phyloP scores from a whole-genome alignment of 2,797 vertebrate species.

The Eleutherodactylus coqui region DNA sequence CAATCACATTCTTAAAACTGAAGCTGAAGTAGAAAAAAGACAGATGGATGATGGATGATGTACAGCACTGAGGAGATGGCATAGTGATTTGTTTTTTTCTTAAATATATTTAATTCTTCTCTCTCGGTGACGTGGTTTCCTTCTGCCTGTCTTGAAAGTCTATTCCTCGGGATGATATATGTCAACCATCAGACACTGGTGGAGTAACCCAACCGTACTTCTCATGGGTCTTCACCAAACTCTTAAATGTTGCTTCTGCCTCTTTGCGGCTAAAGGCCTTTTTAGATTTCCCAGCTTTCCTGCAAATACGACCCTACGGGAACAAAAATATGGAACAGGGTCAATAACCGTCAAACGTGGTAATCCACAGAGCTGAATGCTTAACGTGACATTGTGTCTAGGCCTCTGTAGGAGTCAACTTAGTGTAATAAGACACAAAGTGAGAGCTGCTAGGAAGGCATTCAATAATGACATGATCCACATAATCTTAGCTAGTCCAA shows the following conservation, averaged over 20 bases:
- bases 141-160: conserved; percentile 52
- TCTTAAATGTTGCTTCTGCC: conserved; percentile 99
- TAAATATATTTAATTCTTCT: conserved; percentile 62
- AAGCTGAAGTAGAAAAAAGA: conserved; percentile 83
- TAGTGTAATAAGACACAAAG: background rate
- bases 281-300: conserved; percentile 99
- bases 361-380: background rate
- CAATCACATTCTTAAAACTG: conserved; percentile 81
- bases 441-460: background rate
- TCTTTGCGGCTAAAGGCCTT: conserved; percentile 99
- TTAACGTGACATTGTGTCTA: background rate
- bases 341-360: background rate
- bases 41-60: conserved; percentile 68
- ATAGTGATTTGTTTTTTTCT: conserved; percentile 72
- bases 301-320: conserved; percentile 94
- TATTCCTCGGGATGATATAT: conserved; percentile 43
- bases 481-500: background rate
- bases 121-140: conserved; percentile 68
- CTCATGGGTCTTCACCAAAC: conserved; percentile 99
- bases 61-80: conserved; percentile 77
- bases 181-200: conserved; percentile 97
- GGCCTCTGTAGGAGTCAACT: background rate
- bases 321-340: conserved; percentile 48
- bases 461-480: background rate
- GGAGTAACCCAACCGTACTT: conserved; percentile 99